Conservation (phyloP, 2,113 vertebrate genomes). For the Falco punctatus region DNA sequence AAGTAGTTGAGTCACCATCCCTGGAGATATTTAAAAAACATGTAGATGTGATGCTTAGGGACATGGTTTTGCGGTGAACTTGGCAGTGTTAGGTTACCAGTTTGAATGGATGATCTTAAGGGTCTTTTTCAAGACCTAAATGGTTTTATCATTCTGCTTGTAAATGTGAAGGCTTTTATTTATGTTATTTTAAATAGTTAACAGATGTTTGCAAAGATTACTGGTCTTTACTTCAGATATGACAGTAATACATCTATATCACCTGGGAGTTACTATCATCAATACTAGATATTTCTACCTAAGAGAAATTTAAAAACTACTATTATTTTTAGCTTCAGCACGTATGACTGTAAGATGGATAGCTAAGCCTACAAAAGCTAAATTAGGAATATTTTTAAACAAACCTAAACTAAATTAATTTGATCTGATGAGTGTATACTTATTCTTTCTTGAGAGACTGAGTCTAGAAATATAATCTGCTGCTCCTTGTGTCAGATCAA, state of each 20-base stretch:
- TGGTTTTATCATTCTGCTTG: too few relatives aligned
- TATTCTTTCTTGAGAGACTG: not conserved
- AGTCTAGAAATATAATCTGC: not conserved
- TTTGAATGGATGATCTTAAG: too few relatives aligned
- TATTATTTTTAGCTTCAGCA: not conserved
- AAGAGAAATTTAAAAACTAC: not conserved
- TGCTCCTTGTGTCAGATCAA: not conserved
- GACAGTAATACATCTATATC: not conserved
- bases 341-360: not conserved
- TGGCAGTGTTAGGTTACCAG: too few relatives aligned
- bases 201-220: not conserved
- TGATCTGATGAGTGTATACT: not conserved
- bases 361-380: not conserved
- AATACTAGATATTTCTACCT: not conserved
- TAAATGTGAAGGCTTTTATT: not conserved
- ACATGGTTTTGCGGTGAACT: too few relatives aligned
- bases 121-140: too few relatives aligned
- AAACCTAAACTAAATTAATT: not conserved
- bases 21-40: too few relatives aligned
- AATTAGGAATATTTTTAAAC: not conserved
- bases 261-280: not conserved
- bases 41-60: too few relatives aligned
- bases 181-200: not conserved
- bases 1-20: too few relatives aligned
- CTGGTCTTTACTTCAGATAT: not conserved